Evolutionary conservation across 2,113 vertebrate species (phyloP).

Genomic region (Protobothrops flavoviridis): DNA sequence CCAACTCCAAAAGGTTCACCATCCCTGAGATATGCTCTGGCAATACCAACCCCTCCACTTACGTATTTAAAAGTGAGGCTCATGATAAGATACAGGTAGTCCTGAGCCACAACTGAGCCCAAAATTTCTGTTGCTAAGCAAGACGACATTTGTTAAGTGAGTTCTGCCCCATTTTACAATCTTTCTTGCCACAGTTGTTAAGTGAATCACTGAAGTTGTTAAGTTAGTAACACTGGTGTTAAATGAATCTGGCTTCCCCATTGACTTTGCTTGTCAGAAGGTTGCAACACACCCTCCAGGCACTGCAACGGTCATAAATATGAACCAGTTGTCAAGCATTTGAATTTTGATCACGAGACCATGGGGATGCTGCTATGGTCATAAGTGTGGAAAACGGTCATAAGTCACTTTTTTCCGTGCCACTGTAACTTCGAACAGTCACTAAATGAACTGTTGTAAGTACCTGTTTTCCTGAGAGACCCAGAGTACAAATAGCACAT

Average conservation of each 20-base stretch:
- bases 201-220: not conserved
- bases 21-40: not conserved
- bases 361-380: not conserved
- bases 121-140: not conserved
- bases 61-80: not conserved
- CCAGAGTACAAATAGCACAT: not conserved
- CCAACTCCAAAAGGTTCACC: not conserved
- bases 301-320: not conserved
- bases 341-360: not conserved
- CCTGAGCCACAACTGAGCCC: not conserved
- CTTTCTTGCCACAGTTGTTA: not conserved
- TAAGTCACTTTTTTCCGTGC: not conserved
- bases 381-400: not conserved
- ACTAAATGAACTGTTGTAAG: not conserved
- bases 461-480: not conserved
- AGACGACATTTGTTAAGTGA: not conserved
- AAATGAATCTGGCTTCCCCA: not conserved
- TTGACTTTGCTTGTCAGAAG: not conserved
- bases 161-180: not conserved
- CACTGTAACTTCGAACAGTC: not conserved
- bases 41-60: not conserved
- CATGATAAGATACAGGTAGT: not conserved
- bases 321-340: not conserved
- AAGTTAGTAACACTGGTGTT: not conserved
- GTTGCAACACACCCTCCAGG: not conserved